phyloP scores from a whole-genome alignment of 2,888 invertebrate species.

The Harpagoxenus sublaevis region DNA sequence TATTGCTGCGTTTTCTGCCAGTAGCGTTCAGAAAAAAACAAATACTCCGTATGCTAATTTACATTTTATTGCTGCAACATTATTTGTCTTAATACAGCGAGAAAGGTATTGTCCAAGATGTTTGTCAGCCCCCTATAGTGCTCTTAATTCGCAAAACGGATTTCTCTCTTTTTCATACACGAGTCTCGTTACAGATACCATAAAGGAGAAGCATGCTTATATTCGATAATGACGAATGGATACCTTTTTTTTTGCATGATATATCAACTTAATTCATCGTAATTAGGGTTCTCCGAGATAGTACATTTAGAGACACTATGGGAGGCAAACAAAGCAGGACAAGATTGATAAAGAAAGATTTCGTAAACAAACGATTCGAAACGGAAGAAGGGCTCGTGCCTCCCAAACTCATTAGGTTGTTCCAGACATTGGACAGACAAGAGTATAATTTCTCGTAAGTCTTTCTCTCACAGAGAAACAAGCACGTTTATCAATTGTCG shows the following conservation, averaged over 20 bases:
- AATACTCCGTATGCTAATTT: slow-evolving; percentile 83
- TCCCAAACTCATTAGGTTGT: slow-evolving; percentile 85
- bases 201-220: slow-evolving; percentile 60
- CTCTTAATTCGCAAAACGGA: slow-evolving; percentile 67
- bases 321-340: slow-evolving; percentile 74
- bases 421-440: slow-evolving; percentile 84
- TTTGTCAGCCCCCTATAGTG: slow-evolving; percentile 79
- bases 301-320: slow-evolving; percentile 66
- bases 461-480: slow-evolving; percentile 51
- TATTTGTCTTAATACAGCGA: slow-evolving; percentile 83
- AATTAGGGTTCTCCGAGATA: slow-evolving; percentile 38
- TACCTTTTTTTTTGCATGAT: slow-evolving; percentile 20
- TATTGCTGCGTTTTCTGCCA: slow-evolving; percentile 82
- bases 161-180: slow-evolving; percentile 1
- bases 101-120: slow-evolving; percentile 78
- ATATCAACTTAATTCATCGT: slow-evolving; percentile 47
- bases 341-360: slow-evolving; percentile 52
- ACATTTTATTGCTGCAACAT: slow-evolving; percentile 86
- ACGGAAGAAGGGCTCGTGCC: slow-evolving; percentile 65
- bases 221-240: slow-evolving; percentile 1
- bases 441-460: slow-evolving; percentile 30
- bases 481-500: slow-evolving; percentile 56
- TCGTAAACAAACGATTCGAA: slow-evolving; percentile 35
- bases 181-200: slow-evolving; percentile 37
- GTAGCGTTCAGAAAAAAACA: slow-evolving; percentile 79